Evolutionary conservation across 2,797 vertebrate species (phyloP).

Genomic region (Melanotaenia maccullochi): DNA sequence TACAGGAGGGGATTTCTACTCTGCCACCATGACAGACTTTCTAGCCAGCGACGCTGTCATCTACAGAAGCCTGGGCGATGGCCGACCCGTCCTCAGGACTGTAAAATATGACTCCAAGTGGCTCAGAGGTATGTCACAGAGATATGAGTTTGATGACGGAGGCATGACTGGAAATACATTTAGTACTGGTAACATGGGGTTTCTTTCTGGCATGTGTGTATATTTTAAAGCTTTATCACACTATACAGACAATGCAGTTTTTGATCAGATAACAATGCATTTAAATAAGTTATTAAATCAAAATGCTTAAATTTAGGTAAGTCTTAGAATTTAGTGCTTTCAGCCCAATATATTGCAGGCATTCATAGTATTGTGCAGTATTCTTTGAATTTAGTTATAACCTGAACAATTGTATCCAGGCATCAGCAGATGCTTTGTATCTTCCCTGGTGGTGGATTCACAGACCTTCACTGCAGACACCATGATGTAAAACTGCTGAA

Average conservation of each 20-base stretch:
- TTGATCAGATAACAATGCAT: not conserved
- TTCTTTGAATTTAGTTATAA: not conserved
- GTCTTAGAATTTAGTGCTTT: not conserved
- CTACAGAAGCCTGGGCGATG: slow-evolving; percentile 93
- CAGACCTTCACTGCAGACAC: slow-evolving; percentile 3
- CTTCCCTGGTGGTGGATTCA: not conserved
- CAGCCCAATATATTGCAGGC: not conserved
- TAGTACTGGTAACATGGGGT: not conserved
- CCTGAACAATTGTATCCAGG: not conserved
- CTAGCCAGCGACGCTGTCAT: slow-evolving; percentile 96
- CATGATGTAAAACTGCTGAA: slow-evolving; percentile 13
- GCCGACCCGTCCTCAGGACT: slow-evolving; percentile 89
- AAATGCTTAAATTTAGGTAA: not conserved
- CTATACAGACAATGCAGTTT: not conserved
- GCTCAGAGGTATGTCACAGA: slow-evolving; percentile 85
- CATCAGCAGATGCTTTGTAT: not conserved
- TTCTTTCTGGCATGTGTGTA: not conserved
- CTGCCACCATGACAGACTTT: slow-evolving; percentile 96
- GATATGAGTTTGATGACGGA: not conserved
- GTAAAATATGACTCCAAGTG: slow-evolving; percentile 99
- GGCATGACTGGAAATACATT: not conserved
- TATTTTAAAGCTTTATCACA: not conserved
- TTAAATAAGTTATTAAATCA: not conserved
- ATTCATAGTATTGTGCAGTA: not conserved
- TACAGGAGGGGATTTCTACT: slow-evolving; percentile 93